These are phyloP conservation scores for Drosophila sucinea DNA, from an alignment of 1,140 invertebrate species.

Conservation along the genomic window DNA sequence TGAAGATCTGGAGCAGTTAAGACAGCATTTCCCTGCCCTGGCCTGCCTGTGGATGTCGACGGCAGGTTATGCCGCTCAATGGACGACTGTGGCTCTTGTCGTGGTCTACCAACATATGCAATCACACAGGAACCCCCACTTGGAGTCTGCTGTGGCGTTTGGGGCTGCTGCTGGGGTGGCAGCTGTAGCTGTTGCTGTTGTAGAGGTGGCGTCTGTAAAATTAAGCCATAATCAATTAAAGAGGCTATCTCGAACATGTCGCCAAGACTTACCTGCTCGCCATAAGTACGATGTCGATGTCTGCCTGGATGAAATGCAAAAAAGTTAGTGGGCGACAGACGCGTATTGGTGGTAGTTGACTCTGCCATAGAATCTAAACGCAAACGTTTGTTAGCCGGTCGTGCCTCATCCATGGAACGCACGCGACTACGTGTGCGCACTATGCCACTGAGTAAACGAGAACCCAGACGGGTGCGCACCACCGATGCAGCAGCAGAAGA, in stretches of 20 bases:
- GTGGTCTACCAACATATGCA: slow-evolving; percentile 67
- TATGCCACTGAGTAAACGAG: slow-evolving; percentile 17
- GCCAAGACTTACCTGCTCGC: slow-evolving; percentile 31
- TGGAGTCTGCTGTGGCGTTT: slow-evolving; percentile 25
- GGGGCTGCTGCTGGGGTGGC: slow-evolving; percentile 12
- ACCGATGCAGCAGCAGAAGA: slow-evolving; percentile 13
- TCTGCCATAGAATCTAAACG: slow-evolving; percentile 30
- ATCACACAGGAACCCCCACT: slow-evolving; percentile 65
- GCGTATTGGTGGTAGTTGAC: slow-evolving; percentile 17
- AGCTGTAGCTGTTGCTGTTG: neutral
- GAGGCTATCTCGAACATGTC: neutral
- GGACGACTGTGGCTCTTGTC: slow-evolving; percentile 45
- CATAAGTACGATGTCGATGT: slow-evolving; percentile 58
- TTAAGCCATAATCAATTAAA: neutral
- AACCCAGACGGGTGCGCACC: slow-evolving; percentile 2
- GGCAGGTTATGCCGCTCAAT: slow-evolving; percentile 43
- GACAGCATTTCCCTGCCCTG: slow-evolving; percentile 66
- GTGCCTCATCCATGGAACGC: slow-evolving; percentile 48
- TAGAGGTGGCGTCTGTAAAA: neutral
- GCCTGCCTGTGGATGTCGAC: slow-evolving; percentile 59
- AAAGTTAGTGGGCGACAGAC: slow-evolving; percentile 53
- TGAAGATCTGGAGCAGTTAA: slow-evolving; percentile 91
- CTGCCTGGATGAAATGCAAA: slow-evolving; percentile 64
- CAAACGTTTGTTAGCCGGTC: slow-evolving; percentile 25
- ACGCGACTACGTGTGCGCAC: slow-evolving; percentile 37